These are phyloP conservation scores for Diabrotica balteata DNA, from an alignment of 2,888 invertebrate species.

Conservation along the genomic window DNA sequence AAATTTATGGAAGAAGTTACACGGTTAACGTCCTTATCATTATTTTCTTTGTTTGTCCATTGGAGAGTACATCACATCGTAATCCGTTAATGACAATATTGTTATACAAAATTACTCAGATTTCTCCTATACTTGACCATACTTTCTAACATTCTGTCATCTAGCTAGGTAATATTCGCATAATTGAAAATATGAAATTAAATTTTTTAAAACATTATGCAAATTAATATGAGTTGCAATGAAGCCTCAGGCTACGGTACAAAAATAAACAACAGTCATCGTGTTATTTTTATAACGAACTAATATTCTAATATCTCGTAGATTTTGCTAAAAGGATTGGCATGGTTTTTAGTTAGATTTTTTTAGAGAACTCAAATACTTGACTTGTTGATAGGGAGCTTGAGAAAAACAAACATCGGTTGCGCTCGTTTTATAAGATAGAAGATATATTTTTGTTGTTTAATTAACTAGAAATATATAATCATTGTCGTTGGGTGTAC, in stretches of 20 bases:
- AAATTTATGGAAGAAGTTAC: too few relatives aligned
- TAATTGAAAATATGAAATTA: background rate
- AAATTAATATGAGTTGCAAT: slow-evolving; percentile 6
- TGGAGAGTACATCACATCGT: too few relatives aligned
- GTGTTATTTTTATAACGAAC: slow-evolving; percentile 14
- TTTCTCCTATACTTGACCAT: background rate
- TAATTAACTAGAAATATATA: too few relatives aligned
- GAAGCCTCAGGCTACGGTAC: background rate
- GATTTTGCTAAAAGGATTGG: slow-evolving; percentile 3
- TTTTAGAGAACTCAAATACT: too few relatives aligned
- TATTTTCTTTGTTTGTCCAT: too few relatives aligned
- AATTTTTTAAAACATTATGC: slow-evolving; percentile 5
- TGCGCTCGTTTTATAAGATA: too few relatives aligned
- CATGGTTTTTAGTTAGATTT: background rate
- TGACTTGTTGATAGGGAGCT: too few relatives aligned
- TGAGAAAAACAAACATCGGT: too few relatives aligned
- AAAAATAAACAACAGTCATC: slow-evolving; percentile 14
- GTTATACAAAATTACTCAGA: background rate
- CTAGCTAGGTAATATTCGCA: background rate
- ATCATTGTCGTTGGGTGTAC: too few relatives aligned
- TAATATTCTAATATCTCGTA: slow-evolving; percentile 5
- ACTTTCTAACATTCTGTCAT: slow-evolving; percentile 1
- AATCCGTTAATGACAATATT: too few relatives aligned
- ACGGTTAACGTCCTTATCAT: too few relatives aligned
- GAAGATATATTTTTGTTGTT: too few relatives aligned